Base-by-base conservation (phyloP, 2,797 vertebrate genomes). In the Octomys mimax region DNA sequence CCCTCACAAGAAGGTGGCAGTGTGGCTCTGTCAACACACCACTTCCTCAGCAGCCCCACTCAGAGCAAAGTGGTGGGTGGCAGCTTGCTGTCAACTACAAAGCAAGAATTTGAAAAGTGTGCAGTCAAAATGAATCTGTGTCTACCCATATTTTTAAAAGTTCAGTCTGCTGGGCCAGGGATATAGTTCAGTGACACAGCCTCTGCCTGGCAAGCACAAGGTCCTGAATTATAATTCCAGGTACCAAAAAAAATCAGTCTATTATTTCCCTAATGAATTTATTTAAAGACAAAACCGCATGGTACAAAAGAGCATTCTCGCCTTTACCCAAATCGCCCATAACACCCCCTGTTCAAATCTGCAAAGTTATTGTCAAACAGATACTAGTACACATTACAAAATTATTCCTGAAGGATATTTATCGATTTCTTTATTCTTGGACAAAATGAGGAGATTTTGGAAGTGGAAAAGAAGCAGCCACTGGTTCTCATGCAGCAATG, bases 311-410 rank as follows among this genome's bases (percentile, higher is more conserved):
- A 84, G 6, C n/a, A 62, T 54, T 21, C 5, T 62, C 24, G 18
- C 49, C 61, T 62, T 68, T 82, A 73, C 39, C 52, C 68, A 70
- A 95, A 89, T 52, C 21, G 57, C 21, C 33, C 70, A 3, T 54
- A 59, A 75, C 26, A 70, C 10, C 86, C 59, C 62, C 78, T 26
- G 14, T 36, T 87, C 59, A 42, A 75, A 18, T 86, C 75, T 70
- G 61, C 33, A 59, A n/a, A 88, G 21, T 89, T 92, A 94, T 89
- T 95, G 94, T 94, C 89, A 94, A 94, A 87, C 52, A 93, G 28
- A 91, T 80, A 36, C 4, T 75, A 77, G 95, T 86, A 80, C 77
- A 85, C 42, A 79, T 52, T 52, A 61, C 6, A 91, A 87, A 89
- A 31, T 79, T 75, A 57, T 87, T 95, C 59, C 66, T 39, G 36